Percentiles rank a stretch among this genome's conserved stretches.
Conservation (phyloP, 2,113 vertebrate genomes). For the Psittacus erithacus region DNA sequence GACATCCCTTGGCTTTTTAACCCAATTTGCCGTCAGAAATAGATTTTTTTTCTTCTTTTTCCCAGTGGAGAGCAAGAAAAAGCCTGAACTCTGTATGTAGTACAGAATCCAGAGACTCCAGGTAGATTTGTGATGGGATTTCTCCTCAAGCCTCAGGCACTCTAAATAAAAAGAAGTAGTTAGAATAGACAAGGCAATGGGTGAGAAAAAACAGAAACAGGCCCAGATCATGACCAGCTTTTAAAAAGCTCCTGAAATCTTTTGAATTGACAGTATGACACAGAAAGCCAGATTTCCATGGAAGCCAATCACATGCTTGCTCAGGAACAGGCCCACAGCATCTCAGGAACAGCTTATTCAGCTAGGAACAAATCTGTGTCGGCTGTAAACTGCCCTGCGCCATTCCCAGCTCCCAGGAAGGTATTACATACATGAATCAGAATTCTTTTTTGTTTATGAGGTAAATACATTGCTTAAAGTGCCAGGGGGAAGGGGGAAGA, state of each 20-base stretch:
- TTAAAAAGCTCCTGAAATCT: background rate
- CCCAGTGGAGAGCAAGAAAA: background rate
- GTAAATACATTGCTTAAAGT: background rate
- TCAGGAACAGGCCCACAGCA: background rate
- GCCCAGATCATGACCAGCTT: background rate
- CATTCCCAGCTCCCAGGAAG: background rate
- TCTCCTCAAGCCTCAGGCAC: background rate
- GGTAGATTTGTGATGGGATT: background rate
- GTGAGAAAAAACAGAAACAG: background rate
- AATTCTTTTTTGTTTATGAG: background rate
- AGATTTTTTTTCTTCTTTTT: background rate
- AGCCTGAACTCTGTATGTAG: background rate
- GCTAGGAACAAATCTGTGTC: background rate
- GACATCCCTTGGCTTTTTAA: background rate
- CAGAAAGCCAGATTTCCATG: background rate
- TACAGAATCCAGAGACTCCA: background rate
- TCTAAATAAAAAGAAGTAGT: background rate
- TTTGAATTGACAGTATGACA: background rate
- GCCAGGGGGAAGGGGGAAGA: background rate
- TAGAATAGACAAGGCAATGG: background rate
- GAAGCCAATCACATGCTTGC: background rate
- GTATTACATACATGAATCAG: background rate
- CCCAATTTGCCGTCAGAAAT: background rate
- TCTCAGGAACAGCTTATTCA: background rate
- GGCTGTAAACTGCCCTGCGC: background rate